Conservation (phyloP, 1,140 invertebrate genomes). For the Adelges cooleyi region DNA sequence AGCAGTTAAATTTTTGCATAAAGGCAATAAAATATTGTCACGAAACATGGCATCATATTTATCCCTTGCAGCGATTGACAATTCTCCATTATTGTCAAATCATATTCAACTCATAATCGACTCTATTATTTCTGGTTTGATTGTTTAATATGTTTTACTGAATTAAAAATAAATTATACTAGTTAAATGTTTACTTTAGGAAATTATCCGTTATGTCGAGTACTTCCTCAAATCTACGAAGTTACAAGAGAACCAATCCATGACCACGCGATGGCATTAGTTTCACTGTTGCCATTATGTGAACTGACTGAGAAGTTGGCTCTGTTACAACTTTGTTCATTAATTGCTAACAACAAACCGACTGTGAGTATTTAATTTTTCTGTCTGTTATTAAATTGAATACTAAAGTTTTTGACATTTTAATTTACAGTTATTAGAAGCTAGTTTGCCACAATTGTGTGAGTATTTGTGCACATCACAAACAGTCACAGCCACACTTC, state of each 20-base stretch:
- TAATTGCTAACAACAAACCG: constrained; percentile 68
- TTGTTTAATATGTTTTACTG: background rate
- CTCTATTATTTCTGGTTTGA: constrained; percentile 67
- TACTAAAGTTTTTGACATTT: background rate
- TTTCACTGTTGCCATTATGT: constrained; percentile 66
- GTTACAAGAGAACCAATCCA: constrained; percentile 72
- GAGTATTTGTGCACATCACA: constrained; percentile 51
- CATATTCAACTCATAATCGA: constrained; percentile 82
- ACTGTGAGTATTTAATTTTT: constrained; percentile 48
- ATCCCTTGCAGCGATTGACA: constrained; percentile 82
- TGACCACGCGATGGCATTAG: constrained; percentile 68
- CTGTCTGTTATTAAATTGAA: no score
- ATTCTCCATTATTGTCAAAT: constrained; percentile 67
- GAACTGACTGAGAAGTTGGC: constrained; percentile 72
- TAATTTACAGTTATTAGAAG: constrained; percentile 49
- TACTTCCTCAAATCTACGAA: constrained; percentile 77
- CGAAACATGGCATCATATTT: constrained; percentile 83
- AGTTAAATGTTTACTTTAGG: constrained; percentile 42
- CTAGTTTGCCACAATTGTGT: constrained; percentile 61
- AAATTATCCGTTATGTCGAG: constrained; percentile 71
- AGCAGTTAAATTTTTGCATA: constrained; percentile 80
- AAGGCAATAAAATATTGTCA: constrained; percentile 77
- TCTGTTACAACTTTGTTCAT: constrained; percentile 63
- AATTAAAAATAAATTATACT: background rate
- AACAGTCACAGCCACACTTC: constrained; percentile 51